A percentile compares a stretch with the other conserved stretches of the same genome.
These are phyloP conservation scores for Lasioglossum leucozonium DNA, from an alignment of 2,888 invertebrate species.

Conservation along the genomic window DNA sequence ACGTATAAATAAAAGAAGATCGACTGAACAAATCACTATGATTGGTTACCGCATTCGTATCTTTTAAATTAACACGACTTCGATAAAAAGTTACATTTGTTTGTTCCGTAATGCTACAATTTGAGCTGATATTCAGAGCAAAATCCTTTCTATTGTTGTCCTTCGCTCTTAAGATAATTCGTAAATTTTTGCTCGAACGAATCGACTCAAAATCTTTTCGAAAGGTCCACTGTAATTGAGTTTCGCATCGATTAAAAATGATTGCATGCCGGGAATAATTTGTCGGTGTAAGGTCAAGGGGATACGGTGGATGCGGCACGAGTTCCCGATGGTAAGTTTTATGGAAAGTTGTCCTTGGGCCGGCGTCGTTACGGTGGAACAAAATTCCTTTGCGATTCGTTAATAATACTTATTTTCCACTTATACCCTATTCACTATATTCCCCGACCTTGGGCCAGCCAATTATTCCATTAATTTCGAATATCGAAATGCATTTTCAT, in stretches of 20 bases:
- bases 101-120: no score
- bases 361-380: neutral
- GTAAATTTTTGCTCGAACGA: neutral
- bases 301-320: neutral
- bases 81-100: no score
- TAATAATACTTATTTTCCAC: neutral
- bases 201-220: no score
- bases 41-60: no score
- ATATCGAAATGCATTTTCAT: neutral
- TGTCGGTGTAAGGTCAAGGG: constrained; percentile 3
- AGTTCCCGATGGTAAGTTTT: neutral
- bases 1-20: no score
- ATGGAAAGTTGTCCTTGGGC: neutral
- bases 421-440: neutral
- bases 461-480: neutral
- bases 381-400: constrained; percentile 4
- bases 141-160: no score
- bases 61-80: no score
- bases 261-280: neutral
- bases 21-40: no score
- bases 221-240: neutral
- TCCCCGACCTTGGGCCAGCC: neutral
- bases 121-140: neutral
- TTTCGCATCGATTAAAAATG: neutral
- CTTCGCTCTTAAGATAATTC: neutral